Percentiles rank a stretch among this genome's conserved stretches.
These are phyloP conservation scores for Mus minutoides DNA, from an alignment of 2,797 vertebrate species.

Conservation along the genomic window DNA sequence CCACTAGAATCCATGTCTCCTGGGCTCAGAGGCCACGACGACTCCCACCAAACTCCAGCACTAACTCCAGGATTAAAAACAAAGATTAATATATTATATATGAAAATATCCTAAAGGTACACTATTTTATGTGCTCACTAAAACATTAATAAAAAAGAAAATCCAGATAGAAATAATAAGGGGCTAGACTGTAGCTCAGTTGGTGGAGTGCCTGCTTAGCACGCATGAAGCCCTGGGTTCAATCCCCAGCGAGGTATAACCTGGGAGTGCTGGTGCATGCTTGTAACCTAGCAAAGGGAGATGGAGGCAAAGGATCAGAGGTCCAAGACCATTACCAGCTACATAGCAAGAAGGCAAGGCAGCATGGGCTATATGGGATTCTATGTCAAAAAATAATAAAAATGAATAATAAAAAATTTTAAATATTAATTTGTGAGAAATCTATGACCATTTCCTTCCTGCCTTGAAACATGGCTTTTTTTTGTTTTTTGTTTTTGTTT, in stretches of 20 bases:
- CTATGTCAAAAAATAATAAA: background rate
- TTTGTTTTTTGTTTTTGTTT: too few species aligned
- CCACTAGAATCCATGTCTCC: background rate
- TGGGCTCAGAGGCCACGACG: background rate
- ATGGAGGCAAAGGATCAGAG: background rate
- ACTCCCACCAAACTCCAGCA: background rate
- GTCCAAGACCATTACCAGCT: background rate
- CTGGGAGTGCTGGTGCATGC: background rate
- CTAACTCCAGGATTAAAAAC: background rate
- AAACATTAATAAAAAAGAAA: background rate
- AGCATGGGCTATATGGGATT: background rate
- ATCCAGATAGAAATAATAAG: background rate
- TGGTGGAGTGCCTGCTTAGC: background rate
- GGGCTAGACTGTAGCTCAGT: background rate
- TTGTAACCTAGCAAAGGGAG: too few species aligned
- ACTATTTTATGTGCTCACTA: background rate
- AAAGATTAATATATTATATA: background rate
- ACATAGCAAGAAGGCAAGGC: background rate
- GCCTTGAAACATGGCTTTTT: background rate
- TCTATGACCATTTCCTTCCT: background rate
- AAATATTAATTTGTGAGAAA: background rate
- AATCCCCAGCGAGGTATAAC: background rate
- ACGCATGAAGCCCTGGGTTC: background rate
- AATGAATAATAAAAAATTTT: background rate
- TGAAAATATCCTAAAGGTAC: background rate